Conservation (phyloP, 2,888 invertebrate genomes). For the Torymus texanus region DNA sequence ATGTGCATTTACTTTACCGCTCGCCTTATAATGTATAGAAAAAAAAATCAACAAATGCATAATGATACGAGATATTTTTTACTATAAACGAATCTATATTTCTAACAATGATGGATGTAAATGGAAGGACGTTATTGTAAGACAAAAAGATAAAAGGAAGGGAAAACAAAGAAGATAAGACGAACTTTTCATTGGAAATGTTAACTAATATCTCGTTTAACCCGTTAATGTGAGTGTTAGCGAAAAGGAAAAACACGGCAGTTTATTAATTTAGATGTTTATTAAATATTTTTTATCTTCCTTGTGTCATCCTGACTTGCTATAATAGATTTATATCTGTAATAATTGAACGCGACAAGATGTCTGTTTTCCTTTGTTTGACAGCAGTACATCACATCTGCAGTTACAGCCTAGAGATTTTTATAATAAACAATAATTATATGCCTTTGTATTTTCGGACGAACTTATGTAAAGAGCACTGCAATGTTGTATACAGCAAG, state of each 20-base stretch:
- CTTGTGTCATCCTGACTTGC: slow-evolving; percentile 38
- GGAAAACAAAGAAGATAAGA: slow-evolving; percentile 21
- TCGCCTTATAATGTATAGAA: slow-evolving; percentile 54
- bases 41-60: slow-evolving; percentile 51
- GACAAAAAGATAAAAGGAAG: slow-evolving; percentile 10
- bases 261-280: slow-evolving; percentile 51
- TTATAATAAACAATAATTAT: slow-evolving; percentile 48
- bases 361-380: slow-evolving; percentile 47
- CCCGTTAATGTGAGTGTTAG: slow-evolving; percentile 45
- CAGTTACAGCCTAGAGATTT: slow-evolving; percentile 52
- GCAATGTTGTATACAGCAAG: slow-evolving; percentile 56
- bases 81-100: slow-evolving; percentile 47
- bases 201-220: slow-evolving; percentile 49
- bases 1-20: slow-evolving; percentile 54
- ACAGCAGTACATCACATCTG: slow-evolving; percentile 46
- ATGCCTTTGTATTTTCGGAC: slow-evolving; percentile 52
- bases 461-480: slow-evolving; percentile 53
- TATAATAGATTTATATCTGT: slow-evolving; percentile 42
- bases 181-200: slow-evolving; percentile 31
- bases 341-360: slow-evolving; percentile 34
- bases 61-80: slow-evolving; percentile 49
- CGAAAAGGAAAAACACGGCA: slow-evolving; percentile 42
- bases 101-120: slow-evolving; percentile 43
- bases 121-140: slow-evolving; percentile 40
- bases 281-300: slow-evolving; percentile 50